Evolutionary conservation across 35 echinoderm and acorn worm species (phyloP).

Genomic region (Amphiura filiformis): DNA sequence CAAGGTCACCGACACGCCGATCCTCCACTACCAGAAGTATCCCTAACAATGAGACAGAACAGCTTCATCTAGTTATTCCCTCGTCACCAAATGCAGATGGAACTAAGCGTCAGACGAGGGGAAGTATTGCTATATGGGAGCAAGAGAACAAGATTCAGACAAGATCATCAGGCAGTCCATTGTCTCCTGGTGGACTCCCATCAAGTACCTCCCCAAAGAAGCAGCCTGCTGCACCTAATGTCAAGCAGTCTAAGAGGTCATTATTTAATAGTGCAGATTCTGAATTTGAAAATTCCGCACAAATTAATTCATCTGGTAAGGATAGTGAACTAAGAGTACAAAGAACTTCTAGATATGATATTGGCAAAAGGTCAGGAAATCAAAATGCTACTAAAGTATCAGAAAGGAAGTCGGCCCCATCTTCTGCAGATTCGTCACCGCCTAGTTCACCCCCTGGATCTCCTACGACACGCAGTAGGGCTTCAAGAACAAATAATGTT

Average conservation of each 20-base stretch:
- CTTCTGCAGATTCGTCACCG: neutral
- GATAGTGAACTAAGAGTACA: neutral
- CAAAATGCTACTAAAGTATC: neutral
- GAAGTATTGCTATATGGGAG: conserved; percentile 1
- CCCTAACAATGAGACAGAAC: neutral
- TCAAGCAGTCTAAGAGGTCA: neutral
- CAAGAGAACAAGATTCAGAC: conserved; percentile 35
- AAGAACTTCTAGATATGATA: neutral
- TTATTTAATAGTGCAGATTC: neutral
- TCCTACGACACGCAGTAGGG: neutral
- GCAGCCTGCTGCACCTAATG: neutral
- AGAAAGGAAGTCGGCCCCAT: too few species aligned
- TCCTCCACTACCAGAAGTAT: neutral
- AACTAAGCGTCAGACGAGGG: conserved; percentile 10
- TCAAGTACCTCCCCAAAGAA: neutral
- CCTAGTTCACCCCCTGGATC: neutral
- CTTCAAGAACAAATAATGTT: neutral
- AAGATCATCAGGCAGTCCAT: conserved; percentile 11
- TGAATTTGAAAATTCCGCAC: neutral
- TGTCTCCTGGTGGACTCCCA: neutral
- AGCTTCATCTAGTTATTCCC: neutral
- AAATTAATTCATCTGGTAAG: neutral
- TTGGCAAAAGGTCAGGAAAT: neutral
- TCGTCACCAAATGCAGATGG: neutral
- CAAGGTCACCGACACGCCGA: conserved; percentile 31